Evolutionary conservation across 2,888 invertebrate genomes (phyloP), one percentile per base, ranked within the genome.

Genomic region (Pycnomerus fuliginosus): DNA sequence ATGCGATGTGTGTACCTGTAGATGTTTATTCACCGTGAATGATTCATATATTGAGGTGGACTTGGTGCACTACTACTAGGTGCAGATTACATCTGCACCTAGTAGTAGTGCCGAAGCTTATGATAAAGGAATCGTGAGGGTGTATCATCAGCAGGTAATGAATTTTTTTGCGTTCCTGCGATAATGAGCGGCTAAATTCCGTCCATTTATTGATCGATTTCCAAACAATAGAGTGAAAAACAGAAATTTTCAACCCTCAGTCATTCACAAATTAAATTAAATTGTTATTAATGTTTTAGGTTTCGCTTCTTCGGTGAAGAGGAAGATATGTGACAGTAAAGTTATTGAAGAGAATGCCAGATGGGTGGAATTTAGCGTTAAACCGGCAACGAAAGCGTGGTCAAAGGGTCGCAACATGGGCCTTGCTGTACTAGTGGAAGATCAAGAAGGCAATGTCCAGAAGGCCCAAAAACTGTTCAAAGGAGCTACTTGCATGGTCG

Each of bases 351-450:
- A 68, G 33, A 61, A 44, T 24, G 66, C 71, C 10, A 61, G 64
- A 41, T 76, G 74, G 73, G 73, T 76, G 17, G 76, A 77, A 49
- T 66, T 76, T 48, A 74, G 74, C 60, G 73, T 77, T 4, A 70
- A 70, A 27, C 68, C 69, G 3, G 76, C 77, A 1, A 74, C 71
- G 1, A 69, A 66, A 30, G 66, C 69, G 1, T 78, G 71, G 71
- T 54, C 55, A 5, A 62, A 56, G 39, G 75, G 75, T 55, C 56
- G 53, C 52, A 59, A 70, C 56, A 45, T 75, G 64, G 62, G 80
- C 1, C 56, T 80, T 43, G 75, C 75, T 8, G 69, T 81, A n/a
- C 72, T 78, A 53, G 78, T 81, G 13, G 80, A 80, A 62, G 79
- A 81, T 61, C 80, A 80, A 61, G 79, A 80, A 35, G 76, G 77